Evolutionary conservation across 2,888 invertebrate genomes (phyloP), one percentile per base, ranked within the genome.

Genomic region (Torymus aiolomorphi): DNA sequence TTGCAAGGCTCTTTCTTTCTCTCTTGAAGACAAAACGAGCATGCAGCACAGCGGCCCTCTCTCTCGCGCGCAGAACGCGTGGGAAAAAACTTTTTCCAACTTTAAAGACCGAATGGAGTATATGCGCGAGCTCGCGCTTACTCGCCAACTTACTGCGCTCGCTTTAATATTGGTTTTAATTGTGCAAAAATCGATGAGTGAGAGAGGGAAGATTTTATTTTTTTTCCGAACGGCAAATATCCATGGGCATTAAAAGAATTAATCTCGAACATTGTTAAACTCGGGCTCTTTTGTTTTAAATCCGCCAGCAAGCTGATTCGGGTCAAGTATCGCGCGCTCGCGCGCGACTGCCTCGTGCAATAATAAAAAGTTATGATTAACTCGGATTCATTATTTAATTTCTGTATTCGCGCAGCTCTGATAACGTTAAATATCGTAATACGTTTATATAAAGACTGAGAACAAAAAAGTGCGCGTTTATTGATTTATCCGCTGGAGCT

Each of bases 11-110:
- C 51, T 31, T 31, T 31, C 31, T 31, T 31, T 31, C 31, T 31
- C 31, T 31, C 31, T 54, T 51, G 8, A 56, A 77, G 73, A 77
- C 72, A 74, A 80, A 80, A 77, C 51, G 76, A 73, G n/a, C 57
- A 13, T 54, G n/a, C 52, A 8, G 5, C 16, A 13, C 31, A 31
- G 5, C 31, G 57, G 52, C 16, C 20, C 51, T 31, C 31, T 31
- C 31, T 31, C 5, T 31, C 31, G 1, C 31, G 18, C 13, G n/a
- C 24, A 59, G 12, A 0, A 2, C 8, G 42, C 13, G 31, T 31
- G 20, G 31, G 54, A 65, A 66, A 63, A 72, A 65, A 57, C 18
- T 61, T 71, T 79, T 71, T 52, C 70, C 24, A 70, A 70, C 70
- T 70, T 59, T 8, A n/a, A 56, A 56, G 54, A 61, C 59, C 31